Conservation (phyloP, 2,113 vertebrate genomes). For the Scatophagus argus region DNA sequence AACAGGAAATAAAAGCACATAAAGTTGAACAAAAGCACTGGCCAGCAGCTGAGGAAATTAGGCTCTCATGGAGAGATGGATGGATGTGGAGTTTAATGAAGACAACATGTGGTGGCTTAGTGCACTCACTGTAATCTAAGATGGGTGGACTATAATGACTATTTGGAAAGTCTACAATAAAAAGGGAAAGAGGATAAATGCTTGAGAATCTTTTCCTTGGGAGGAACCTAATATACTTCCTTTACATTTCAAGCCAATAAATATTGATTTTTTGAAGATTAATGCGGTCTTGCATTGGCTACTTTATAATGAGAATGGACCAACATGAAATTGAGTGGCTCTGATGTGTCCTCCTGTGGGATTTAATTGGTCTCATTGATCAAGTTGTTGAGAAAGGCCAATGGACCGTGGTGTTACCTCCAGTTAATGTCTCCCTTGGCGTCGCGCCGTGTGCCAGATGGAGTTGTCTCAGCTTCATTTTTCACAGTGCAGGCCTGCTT, state of each 20-base stretch:
- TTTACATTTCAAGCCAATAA: conserved; percentile 31
- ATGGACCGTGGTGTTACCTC: conserved; percentile 57
- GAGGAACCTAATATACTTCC: conserved; percentile 4
- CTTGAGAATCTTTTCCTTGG: background rate
- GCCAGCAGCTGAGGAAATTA: conserved; percentile 44
- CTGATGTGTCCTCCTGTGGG: conserved; percentile 19
- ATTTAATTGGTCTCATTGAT: conserved; percentile 80
- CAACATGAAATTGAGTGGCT: conserved; percentile 13
- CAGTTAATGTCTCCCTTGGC: conserved; percentile 74
- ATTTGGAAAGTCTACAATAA: conserved; percentile 26
- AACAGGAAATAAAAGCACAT: conserved; percentile 27
- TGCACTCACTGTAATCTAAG: conserved; percentile 6
- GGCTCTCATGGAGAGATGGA: conserved; percentile 38
- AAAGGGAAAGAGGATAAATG: background rate
- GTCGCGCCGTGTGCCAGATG: conserved; percentile 70
- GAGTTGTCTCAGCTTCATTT: conserved; percentile 63
- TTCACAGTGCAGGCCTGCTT: conserved; percentile 34
- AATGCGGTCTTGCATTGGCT: conserved; percentile 13
- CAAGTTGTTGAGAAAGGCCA: conserved; percentile 67
- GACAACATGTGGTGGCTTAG: conserved; percentile 38
- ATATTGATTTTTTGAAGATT: conserved; percentile 34
- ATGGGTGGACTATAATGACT: conserved; percentile 32
- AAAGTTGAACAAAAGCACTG: conserved; percentile 32
- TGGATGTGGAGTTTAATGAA: conserved; percentile 52
- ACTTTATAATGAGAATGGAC: conserved; percentile 9